Evolutionary conservation across 2,888 invertebrate species (phyloP), one percentile per base, ranked within the genome.

Genomic region (Agrotis ipsilon): DNA sequence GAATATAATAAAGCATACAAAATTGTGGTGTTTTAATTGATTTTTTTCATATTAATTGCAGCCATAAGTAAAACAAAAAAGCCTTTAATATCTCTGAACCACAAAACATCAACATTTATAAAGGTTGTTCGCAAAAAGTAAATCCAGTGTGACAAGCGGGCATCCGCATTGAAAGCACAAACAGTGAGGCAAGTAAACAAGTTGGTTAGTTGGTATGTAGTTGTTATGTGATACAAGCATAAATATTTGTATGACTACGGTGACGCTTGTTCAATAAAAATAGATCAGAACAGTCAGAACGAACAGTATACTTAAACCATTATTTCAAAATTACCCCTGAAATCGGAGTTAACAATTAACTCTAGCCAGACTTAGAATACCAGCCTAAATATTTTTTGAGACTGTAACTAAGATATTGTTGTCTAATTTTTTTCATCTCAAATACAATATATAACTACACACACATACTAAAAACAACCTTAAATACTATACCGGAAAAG

Each of bases 181-280:
- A 69, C 54, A 59, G 62, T 57, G n/a, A 58, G 48, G 19, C 51
- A 51, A 51, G 45, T 55, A 70, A 77, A 75, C 72, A 71, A 60
- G 59, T 55, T 11, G 24, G 45, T 63, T 61, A 45, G 46, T 58
- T 24, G 57, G 19, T 54, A 27, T 2, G 46, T 43, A 45, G n/a
- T 14, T 45, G 39, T 16, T 21, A 45, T 67, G 58, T 39, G 54
- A 48, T 19, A 49, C 46, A 49, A 16, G 27, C 13, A 18, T 69
- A n/a, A 51, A 76, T 58, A 58, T 48, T 69, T 16, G 43, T 43
- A 52, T 32, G 18, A 18, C 18, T 60, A 24, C n/a, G 4, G 39
- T 21, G 11, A 27, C n/a, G 52, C 21, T 59, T 54, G 1, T 24
- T 45, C 13, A 9, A 24, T 59, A 49, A 32, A 27, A 2, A 11